Conservation (phyloP, 2,113 vertebrate species). For the Hyperopisus bebe region DNA sequence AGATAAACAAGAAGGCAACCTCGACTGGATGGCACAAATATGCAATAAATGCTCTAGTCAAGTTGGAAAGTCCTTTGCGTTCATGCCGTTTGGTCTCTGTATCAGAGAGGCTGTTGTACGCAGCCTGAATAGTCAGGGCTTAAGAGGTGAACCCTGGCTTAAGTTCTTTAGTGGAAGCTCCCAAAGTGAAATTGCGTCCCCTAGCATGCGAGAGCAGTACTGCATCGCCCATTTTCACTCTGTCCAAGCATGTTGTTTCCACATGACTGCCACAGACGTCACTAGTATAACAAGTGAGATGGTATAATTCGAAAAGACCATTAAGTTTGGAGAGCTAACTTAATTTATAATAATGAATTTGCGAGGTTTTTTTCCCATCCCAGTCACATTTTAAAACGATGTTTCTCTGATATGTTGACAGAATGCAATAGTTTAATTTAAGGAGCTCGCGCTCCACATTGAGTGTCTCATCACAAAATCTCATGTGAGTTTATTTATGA, state of each 20-base stretch:
- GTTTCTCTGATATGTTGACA: not conserved
- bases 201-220: not conserved
- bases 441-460: not conserved
- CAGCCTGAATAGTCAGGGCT: not conserved
- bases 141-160: not conserved
- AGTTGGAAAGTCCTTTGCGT: not conserved
- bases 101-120: not conserved
- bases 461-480: not conserved
- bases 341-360: not conserved
- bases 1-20: not conserved
- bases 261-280: no score
- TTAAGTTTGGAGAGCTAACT: not conserved
- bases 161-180: not conserved
- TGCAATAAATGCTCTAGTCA: not conserved
- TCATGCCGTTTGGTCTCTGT: not conserved
- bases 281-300: not conserved
- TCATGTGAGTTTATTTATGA: not conserved
- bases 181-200: not conserved
- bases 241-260: not conserved
- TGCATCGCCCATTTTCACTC: not conserved
- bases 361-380: not conserved
- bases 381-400: not conserved
- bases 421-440: not conserved
- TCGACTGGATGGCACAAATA: not conserved
- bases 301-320: not conserved